Base-by-base conservation (phyloP, 2,888 invertebrate species). In the Anorthoa munda region DNA sequence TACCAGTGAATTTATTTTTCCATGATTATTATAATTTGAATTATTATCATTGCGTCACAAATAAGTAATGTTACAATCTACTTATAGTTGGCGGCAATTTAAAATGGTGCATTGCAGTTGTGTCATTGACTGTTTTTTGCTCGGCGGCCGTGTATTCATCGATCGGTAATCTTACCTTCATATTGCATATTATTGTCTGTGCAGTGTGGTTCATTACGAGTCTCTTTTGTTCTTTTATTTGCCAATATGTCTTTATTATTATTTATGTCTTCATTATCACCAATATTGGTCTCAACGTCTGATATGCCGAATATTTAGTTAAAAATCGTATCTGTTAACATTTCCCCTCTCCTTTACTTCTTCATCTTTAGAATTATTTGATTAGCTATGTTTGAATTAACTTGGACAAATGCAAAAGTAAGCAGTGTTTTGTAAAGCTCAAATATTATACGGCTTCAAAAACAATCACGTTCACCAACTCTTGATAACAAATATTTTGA, bases 101-200 rank as follows among this genome's bases (percentile, higher is more conserved):
- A 55, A 81, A 82, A 77, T 82, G 81, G 77, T 82, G 82, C 85
- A 82, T 77, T 84, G 82, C 82, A 82, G 82, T 84, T 64, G 82
- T 81, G 76, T 81, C 81, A 81, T 81, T 84, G 81, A 71, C 70
- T 68, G 70, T 55, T 81, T 84, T 81, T 81, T 81, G 81, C 68
- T 75, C 61, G 55, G 12, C 60, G 59, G 51, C 67, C 51, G 58
- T 75, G 46, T 84, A 9, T 39, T 39, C 9, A 82, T 84, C 55
- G 82, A 81, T 76, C 77, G 69, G 51, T 71, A 68, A 68, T 71
- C 55, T 75, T 75, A 66, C 81, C 76, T 81, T 75, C 84, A 51
- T 55, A 68, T 68, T 75, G 75, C 48, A 60, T 61, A 56, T 58
- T 79, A 63, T 61, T 73, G 17, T 64, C 48, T 58, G 23, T 21